Evolutionary conservation across 2,113 vertebrate genomes (phyloP).

Genomic region (western clawed frog (Xenopus tropicalis)): DNA sequence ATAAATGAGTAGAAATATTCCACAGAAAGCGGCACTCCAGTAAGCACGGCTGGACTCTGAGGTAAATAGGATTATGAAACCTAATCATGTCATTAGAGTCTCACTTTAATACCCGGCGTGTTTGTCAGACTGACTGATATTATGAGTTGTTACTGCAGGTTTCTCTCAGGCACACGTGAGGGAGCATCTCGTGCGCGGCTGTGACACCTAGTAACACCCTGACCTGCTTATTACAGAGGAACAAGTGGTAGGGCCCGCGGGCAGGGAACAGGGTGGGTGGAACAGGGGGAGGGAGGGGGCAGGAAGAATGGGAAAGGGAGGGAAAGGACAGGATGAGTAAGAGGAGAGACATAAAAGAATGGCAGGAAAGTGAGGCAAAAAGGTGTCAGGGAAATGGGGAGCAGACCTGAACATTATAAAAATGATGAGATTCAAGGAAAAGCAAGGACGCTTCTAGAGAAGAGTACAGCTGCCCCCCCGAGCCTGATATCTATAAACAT

Average conservation of each 20-base stretch:
- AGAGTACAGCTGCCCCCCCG: too few species aligned
- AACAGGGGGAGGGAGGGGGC: not conserved
- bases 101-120: slow-evolving; percentile 43
- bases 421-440: too few species aligned
- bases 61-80: not conserved
- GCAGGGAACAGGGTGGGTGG: slow-evolving; percentile 46
- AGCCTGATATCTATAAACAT: too few species aligned
- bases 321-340: slow-evolving; percentile 48
- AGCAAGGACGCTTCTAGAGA: too few species aligned
- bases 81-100: slow-evolving; percentile 10
- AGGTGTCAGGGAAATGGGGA: too few species aligned
- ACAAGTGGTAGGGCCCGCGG: slow-evolving; percentile 56
- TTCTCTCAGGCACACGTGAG: slow-evolving; percentile 25
- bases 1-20: not conserved
- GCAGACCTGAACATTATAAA: too few species aligned
- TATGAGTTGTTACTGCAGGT: not conserved
- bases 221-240: slow-evolving; percentile 36
- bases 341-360: slow-evolving; percentile 86
- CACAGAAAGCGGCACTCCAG: not conserved
- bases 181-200: slow-evolving; percentile 21
- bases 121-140: not conserved
- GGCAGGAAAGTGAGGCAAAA: slow-evolving; percentile 50
- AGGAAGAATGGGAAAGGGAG: not conserved
- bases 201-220: slow-evolving; percentile 35
- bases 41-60: not conserved